Percentiles rank a stretch among this genome's conserved stretches.
These are phyloP conservation scores for Volucella inanis DNA, from an alignment of 2,888 invertebrate species.

Conservation along the genomic window DNA sequence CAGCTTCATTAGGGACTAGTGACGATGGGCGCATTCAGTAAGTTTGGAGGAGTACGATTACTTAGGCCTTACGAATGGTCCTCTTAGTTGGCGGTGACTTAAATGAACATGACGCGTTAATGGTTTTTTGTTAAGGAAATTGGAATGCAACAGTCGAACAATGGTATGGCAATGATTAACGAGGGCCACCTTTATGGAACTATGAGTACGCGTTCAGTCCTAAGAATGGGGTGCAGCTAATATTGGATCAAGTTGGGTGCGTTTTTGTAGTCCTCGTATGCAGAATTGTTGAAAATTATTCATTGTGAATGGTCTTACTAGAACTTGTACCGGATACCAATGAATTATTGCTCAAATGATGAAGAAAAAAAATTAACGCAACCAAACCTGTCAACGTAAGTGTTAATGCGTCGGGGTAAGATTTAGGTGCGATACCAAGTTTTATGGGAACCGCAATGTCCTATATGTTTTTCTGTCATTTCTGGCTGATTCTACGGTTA, in stretches of 20 bases:
- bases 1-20: conserved; percentile 39
- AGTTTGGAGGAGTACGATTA: conserved; percentile 25
- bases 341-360: too few species aligned
- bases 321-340: too few species aligned
- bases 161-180: conserved; percentile 43
- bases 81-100: conserved; percentile 22
- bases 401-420: too few species aligned
- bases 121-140: conserved; percentile 28
- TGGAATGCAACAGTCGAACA: conserved; percentile 34
- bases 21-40: conserved; percentile 9
- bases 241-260: neutral
- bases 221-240: conserved; percentile 33
- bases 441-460: too few species aligned
- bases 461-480: too few species aligned
- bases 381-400: too few species aligned
- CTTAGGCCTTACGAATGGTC: neutral
- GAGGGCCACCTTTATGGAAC: conserved; percentile 23
- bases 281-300: too few species aligned
- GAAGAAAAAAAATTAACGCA: too few species aligned
- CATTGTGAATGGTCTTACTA: too few species aligned
- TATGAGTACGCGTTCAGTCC: neutral
- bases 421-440: too few species aligned
- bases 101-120: conserved; percentile 41
- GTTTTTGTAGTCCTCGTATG: too few species aligned
- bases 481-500: too few species aligned